Base-by-base conservation (phyloP, 2,113 vertebrate genomes). In the Variabilichromis moorii region DNA sequence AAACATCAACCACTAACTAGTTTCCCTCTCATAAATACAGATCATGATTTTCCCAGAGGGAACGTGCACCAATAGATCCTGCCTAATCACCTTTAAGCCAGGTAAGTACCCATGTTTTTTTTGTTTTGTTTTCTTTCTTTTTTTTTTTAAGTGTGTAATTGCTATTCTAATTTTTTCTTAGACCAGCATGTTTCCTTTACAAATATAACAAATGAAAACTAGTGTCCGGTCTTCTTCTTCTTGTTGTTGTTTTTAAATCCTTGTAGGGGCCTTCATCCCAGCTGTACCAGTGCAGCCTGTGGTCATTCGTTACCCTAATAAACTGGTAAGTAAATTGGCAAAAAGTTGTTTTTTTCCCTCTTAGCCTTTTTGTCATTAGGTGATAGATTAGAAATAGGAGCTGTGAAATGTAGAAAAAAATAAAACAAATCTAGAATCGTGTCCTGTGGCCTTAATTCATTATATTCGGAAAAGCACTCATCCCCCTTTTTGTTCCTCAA, bases 1-100 rank as follows among this genome's bases (percentile, higher is more conserved):
- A 84, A 35, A 51, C 17, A 16, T 28, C 9, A 28, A 42, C 5
- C 71, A 28, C 26, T 78, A 42, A 81, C 14, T 59, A 26, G 24
- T 92, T 88, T 85, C 8, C 47, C 83, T 63, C 12, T 93, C 81
- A 91, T 91, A 90, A 80, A 92, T 93, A 16, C 94, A 99, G 99
- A 98, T 99, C 88, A 99, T 99, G 98, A 99, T 99, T 94, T 99
- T 99, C 95, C 99, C 99, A 84, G 99, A 99, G 91, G 99, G 99
- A 92, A 99, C 99, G 1, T 99, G 99, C 88, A 99, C 99, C 68
- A 99, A 99, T 91, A 97, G 99, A 94, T 98, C 98, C 92, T 99
- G 99, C 94, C 95, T 99, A 68, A 99, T 99, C 93, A 99, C 98
- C 79, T 99, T 99, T 95, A 99, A 99, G 91, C 98, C 99, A 95